A percentile compares a stretch with the other conserved stretches of the same genome.
Conservation (phyloP, 2,888 invertebrate species). For the Cataglyphis cursor region DNA sequence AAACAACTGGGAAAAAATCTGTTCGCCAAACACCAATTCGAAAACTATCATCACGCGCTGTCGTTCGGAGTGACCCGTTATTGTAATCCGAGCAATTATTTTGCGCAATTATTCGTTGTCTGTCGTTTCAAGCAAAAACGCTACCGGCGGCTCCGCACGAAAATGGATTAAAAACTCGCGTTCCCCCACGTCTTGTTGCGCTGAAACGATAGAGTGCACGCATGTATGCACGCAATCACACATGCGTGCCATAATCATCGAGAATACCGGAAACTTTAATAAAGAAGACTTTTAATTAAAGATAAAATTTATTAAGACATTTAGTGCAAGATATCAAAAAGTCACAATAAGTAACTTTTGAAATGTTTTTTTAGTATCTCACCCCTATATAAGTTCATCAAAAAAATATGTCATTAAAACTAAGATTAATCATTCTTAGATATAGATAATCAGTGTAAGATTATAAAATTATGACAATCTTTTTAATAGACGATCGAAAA, state of each 20-base stretch:
- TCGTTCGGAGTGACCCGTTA: constrained; percentile 52
- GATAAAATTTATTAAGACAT: not conserved
- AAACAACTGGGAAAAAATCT: constrained; percentile 23
- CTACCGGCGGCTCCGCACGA: constrained; percentile 31
- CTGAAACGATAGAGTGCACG: constrained; percentile 37
- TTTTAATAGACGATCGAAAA: not conserved
- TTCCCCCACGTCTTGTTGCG: constrained; percentile 26
- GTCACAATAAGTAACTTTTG: not conserved
- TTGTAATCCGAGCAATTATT: constrained; percentile 56
- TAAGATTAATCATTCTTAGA: constrained; percentile 45
- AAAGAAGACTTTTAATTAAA: constrained; percentile 5
- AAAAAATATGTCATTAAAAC: constrained; percentile 60
- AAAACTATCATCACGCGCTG: constrained; percentile 51
- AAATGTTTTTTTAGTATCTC: not conserved
- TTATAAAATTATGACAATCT: not conserved
- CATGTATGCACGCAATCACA: constrained; percentile 1
- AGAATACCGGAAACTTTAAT: constrained; percentile 22
- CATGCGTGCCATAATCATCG: not conserved
- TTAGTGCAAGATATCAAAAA: not conserved
- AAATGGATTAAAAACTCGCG: constrained; percentile 46
- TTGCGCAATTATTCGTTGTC: constrained; percentile 53
- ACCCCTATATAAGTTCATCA: constrained; percentile 21
- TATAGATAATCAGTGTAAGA: not conserved
- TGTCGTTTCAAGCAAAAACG: constrained; percentile 49
- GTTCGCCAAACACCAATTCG: constrained; percentile 32